Evolutionary conservation across 2,113 vertebrate species (phyloP).

Genomic region (Dasyurus viverrinus): DNA sequence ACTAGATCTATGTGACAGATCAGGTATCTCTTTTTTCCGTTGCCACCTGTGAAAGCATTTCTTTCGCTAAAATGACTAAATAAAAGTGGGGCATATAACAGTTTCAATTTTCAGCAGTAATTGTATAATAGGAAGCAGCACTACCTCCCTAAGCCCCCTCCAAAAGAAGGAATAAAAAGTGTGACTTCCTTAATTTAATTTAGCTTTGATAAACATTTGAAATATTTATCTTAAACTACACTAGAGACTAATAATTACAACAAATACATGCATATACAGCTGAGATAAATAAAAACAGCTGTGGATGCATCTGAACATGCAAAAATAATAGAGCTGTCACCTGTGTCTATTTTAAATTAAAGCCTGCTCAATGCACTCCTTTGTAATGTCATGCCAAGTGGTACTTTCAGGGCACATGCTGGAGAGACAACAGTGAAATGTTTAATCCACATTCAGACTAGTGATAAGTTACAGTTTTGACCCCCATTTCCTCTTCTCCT

Average conservation of each 20-base stretch:
- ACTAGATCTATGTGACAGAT: not conserved
- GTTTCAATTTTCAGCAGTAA: not conserved
- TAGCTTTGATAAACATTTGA: conserved; percentile 53
- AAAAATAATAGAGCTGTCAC: conserved; percentile 74
- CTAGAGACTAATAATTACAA: conserved; percentile 74
- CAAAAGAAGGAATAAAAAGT: conserved; percentile 34
- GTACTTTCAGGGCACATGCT: conserved; percentile 55
- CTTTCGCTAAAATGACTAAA: not conserved
- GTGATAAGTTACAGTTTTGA: conserved; percentile 53
- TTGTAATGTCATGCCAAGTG: conserved; percentile 55
- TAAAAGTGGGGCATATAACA: not conserved
- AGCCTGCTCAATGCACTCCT: conserved; percentile 60
- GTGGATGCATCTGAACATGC: conserved; percentile 54
- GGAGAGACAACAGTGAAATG: conserved; percentile 39
- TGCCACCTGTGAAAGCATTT: not conserved
- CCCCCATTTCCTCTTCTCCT: conserved; percentile 51
- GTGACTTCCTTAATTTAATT: conserved; percentile 68
- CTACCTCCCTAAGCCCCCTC: not conserved
- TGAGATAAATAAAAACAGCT: conserved; percentile 75
- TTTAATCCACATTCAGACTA: conserved; percentile 63
- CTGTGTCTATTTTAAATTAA: conserved; percentile 73
- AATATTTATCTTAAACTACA: conserved; percentile 71
- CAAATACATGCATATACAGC: conserved; percentile 44
- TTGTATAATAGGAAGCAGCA: not conserved
- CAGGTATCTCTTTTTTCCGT: not conserved